Evolutionary conservation across 2,797 vertebrate species (phyloP), one percentile per base, ranked within the genome.

Genomic region (Nyctalus aviator): DNA sequence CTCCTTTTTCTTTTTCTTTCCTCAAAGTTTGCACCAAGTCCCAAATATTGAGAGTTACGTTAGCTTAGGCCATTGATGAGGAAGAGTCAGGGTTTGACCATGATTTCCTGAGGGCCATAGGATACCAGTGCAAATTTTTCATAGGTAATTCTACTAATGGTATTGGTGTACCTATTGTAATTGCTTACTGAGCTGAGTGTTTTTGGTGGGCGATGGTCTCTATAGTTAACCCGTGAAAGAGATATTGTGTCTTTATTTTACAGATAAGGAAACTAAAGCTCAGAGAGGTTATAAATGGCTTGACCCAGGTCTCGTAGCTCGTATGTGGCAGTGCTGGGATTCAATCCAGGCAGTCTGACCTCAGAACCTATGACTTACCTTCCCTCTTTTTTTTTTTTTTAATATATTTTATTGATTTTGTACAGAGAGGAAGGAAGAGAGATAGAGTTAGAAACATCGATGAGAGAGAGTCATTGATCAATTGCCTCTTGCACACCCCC

Each of bases 131-230:
- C 20, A 8, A 6, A 8, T 62, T 62, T 90, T 53, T 86, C 37
- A 35, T 50, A 4, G 32, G 59, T 32, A 4, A 15, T 53, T 10
- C 2, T 41, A 66, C 2, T 13, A 53, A 3, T 23, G 6, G 13
- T 37, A 27, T 48, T n/a, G 14, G 4, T 32, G 3, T 12, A 50
- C 13, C 25, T 55, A 66, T 72, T 78, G 44, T 73, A 53, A 35
- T 83, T 71, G 57, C 21, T 66, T 66, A n/a, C 35, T 32, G 76
- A 90, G n/a, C 77, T 66, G 32, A 46, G 57, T 73, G 32, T 37
- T 84, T 96, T 82, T 25, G 48, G 27, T 91, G 48, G 37, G 84
- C 55, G 57, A 27, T 62, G 18, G 23, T 81, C 66, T 93, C 89
- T 77, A 25, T 53, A 62, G 3, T 66, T 66, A 21, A 35, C 18